Percentiles rank a stretch among this genome's conserved stretches.
These are phyloP conservation scores for Drosophila varians DNA, from an alignment of 1,140 invertebrate genomes.

Conservation along the genomic window DNA sequence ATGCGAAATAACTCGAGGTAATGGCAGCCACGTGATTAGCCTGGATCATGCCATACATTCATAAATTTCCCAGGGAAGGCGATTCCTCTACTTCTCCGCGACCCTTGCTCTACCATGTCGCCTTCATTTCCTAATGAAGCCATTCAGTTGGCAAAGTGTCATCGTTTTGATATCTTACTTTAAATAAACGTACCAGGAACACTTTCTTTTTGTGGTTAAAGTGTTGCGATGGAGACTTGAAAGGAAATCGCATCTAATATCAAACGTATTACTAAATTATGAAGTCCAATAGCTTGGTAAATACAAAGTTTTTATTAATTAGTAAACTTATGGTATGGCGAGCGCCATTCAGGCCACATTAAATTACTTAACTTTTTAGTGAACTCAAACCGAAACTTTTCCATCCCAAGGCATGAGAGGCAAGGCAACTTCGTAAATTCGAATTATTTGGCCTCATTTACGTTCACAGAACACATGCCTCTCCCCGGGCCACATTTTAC, in stretches of 20 bases:
- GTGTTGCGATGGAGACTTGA: background rate
- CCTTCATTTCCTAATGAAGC: slow-evolving; percentile 30
- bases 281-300: background rate
- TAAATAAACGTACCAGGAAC: background rate
- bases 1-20: slow-evolving; percentile 54
- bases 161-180: slow-evolving; percentile 11
- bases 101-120: background rate
- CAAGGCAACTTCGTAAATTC: background rate
- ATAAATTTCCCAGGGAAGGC: slow-evolving; percentile 57
- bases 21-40: slow-evolving; percentile 70
- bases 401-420: background rate
- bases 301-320: background rate
- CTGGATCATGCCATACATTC: slow-evolving; percentile 69
- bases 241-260: background rate
- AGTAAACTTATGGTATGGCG: background rate
- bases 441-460: slow-evolving; percentile 13
- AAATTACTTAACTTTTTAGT: background rate
- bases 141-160: slow-evolving; percentile 35
- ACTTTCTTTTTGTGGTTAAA: background rate
- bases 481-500: slow-evolving; percentile 12
- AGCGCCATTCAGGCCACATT: background rate
- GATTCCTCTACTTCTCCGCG: background rate
- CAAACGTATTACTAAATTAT: background rate
- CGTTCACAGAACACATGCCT: slow-evolving; percentile 14
- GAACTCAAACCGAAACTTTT: background rate